phyloP scores from a whole-genome alignment of 2,113 vertebrate genomes.

The Phycodurus eques region DNA sequence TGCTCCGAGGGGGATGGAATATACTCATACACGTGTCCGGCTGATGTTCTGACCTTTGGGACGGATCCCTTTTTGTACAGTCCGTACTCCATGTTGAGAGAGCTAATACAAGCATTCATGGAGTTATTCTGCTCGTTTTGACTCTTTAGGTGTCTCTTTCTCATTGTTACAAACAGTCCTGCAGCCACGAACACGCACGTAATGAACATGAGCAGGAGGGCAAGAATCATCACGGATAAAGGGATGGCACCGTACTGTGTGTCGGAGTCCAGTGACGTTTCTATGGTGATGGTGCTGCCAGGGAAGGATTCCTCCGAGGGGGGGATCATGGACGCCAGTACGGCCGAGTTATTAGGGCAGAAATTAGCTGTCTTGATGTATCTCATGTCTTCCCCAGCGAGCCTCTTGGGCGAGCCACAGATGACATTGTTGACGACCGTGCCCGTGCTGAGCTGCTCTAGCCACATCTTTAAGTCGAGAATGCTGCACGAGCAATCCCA shows the following conservation, averaged over 20 bases:
- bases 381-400: conserved; percentile 88
- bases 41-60: conserved; percentile 87
- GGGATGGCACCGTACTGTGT: conserved; percentile 78
- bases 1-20: conserved; percentile 84
- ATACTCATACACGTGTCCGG: conserved; percentile 91
- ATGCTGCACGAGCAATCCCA: conserved; percentile 94
- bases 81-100: conserved; percentile 92
- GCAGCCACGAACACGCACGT: conserved; percentile 91
- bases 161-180: conserved; percentile 87
- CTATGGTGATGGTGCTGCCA: conserved; percentile 79
- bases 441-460: conserved; percentile 89
- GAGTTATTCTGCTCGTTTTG: conserved; percentile 85
- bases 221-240: conserved; percentile 91
- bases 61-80: conserved; percentile 83
- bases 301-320: conserved; percentile 82
- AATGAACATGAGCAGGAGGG: conserved; percentile 90
- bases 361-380: conserved; percentile 81
- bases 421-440: conserved; percentile 91
- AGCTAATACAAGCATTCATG: conserved; percentile 90
- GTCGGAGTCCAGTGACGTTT: conserved; percentile 79
- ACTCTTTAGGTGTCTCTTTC: conserved; percentile 86
- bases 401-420: conserved; percentile 88
- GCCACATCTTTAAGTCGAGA: conserved; percentile 90
- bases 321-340: conserved; percentile 80
- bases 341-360: conserved; percentile 88